Evolutionary conservation across 2,888 invertebrate species (phyloP).

Genomic region (Apocheima hispidaria): DNA sequence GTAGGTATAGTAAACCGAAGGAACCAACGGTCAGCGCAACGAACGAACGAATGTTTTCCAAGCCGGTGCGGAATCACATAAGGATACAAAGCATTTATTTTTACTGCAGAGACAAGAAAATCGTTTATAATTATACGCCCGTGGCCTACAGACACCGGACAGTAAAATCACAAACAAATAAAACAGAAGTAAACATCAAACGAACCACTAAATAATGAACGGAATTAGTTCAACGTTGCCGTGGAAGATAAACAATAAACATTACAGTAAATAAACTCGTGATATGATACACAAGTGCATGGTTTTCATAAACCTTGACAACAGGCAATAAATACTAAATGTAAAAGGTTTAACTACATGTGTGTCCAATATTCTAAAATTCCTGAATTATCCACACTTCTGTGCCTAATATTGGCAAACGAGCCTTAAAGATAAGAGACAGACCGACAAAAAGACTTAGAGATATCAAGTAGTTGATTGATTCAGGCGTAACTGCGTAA

Average conservation of each 20-base stretch:
- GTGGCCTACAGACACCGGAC: constrained; percentile 58
- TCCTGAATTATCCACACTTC: no score
- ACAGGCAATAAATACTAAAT: not conserved
- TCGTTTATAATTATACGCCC: constrained; percentile 64
- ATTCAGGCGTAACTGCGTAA: no score
- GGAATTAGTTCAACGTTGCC: constrained; percentile 11
- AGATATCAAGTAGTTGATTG: no score
- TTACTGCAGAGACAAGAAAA: constrained; percentile 49
- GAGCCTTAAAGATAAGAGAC: no score
- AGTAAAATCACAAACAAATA: constrained; percentile 42
- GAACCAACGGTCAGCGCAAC: no score
- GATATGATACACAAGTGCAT: constrained; percentile 9
- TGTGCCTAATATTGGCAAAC: no score
- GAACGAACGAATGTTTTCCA: constrained; percentile 28
- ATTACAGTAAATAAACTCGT: constrained; percentile 14
- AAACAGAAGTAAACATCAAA: constrained; percentile 33
- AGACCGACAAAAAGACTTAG: no score
- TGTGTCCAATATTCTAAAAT: no score
- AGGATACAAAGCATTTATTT: constrained; percentile 53
- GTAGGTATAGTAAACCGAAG: constrained; percentile 30
- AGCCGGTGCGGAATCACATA: constrained; percentile 40
- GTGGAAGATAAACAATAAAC: constrained; percentile 5
- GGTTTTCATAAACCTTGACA: not conserved
- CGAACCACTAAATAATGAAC: constrained; percentile 25
- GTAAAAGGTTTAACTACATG: no score